Evolutionary conservation across 2,888 invertebrate genomes (phyloP), one percentile per base, ranked within the genome.

Genomic region (Pseudanteris insignis): DNA sequence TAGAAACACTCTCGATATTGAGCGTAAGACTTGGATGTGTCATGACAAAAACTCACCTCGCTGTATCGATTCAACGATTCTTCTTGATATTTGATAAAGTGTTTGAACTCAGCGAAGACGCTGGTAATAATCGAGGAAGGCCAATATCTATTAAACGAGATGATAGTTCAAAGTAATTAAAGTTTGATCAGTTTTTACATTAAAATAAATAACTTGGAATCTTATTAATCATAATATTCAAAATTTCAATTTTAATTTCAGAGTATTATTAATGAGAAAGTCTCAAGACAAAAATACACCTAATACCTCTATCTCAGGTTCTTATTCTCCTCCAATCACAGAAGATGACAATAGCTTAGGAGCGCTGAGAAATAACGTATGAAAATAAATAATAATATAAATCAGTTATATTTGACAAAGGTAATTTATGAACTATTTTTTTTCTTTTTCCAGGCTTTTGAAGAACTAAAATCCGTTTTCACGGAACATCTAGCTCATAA

Each of bases 41-140:
- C 69, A 90, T 91, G 87, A 89, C 90, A 0, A 84, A 88, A 60
- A 86, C 86, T 54, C 89, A 91, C 69, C 81, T 92, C 1, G 87
- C 88, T 40, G 86, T 89, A 36, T 88, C 90, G 1, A 83, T 83
- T 21, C 81, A 86, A 54, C 70, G 91, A 53, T 93, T 92, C 72
- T 94, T 93, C 76, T 77, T 90, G 29, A 87, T 90, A 6, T 93
- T 93, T 71, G 91, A 92, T 72, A 92, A 92, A 81, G 86, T 88
- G 1, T 83, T 84, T 26, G 84, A 83, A 28, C 47, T 63, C 15
- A 64, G 51, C 4, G 65, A 66, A 28, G 65, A 64, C 15, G 37
- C 69, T 26, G 53, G 43, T 26, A 65, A 46, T 18, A 64, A 26
- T 24, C 62, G 54, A n/a, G 54, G 51, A 2, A 26, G 28, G 28